Conservation (phyloP, 2,888 invertebrate genomes). For the Masnerella sp. region DNA sequence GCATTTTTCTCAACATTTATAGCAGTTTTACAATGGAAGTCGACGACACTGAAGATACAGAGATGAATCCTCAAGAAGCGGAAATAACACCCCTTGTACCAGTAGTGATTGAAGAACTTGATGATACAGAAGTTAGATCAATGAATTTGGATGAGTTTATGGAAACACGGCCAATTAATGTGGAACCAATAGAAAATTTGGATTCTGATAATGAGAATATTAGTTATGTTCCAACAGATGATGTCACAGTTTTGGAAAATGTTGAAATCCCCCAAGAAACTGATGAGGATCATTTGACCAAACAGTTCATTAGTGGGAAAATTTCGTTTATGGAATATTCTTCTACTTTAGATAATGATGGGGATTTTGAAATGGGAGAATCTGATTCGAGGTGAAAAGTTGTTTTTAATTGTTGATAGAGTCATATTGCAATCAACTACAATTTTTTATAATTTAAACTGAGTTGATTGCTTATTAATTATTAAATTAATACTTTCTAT, state of each 20-base stretch:
- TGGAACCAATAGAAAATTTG: constrained; percentile 66
- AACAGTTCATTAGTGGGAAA: constrained; percentile 85
- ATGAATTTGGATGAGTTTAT: constrained; percentile 73
- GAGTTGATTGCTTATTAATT: no score
- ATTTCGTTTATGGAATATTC: constrained; percentile 85
- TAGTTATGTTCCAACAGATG: constrained; percentile 15
- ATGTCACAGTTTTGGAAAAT: constrained; percentile 64
- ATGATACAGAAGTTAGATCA: constrained; percentile 66
- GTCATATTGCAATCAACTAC: neutral
- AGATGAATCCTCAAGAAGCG: constrained; percentile 1
- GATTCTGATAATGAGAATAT: constrained; percentile 18
- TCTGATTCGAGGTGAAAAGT: no score
- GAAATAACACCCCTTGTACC: constrained; percentile 62
- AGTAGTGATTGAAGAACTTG: constrained; percentile 74
- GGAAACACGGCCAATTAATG: constrained; percentile 71
- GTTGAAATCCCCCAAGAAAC: constrained; percentile 61
- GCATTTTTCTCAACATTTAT: constrained; percentile 25
- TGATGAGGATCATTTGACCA: constrained; percentile 78
- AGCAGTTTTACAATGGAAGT: constrained; percentile 46
- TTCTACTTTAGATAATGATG: constrained; percentile 79
- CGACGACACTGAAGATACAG: constrained; percentile 6
- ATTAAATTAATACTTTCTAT: constrained; percentile 5
- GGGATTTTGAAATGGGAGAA: constrained; percentile 76
- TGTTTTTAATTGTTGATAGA: neutral
- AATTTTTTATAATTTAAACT: no score